Percentiles rank a stretch among this genome's conserved stretches.
phyloP scores from a whole-genome alignment of 2,888 invertebrate species.

The Itoplectis maculator region DNA sequence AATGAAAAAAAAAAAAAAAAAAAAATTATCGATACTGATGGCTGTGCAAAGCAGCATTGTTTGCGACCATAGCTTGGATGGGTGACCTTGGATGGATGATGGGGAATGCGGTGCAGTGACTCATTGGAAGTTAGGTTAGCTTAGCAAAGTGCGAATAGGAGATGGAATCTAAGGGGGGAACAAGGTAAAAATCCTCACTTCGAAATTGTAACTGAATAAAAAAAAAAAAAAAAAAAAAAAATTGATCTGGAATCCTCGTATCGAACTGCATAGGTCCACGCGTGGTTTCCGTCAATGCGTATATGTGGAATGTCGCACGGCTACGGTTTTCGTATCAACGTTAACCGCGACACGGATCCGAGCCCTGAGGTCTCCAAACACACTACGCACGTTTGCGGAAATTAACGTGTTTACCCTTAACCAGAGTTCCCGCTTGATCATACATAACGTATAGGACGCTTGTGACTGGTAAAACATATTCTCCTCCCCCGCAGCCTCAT shows the following conservation, averaged over 20 bases:
- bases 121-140: too few species aligned
- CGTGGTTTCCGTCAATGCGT: neutral
- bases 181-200: too few species aligned
- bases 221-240: too few species aligned
- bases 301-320: neutral
- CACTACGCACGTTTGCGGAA: constrained; percentile 4
- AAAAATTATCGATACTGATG: too few species aligned
- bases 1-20: too few species aligned
- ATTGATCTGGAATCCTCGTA: neutral
- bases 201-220: too few species aligned
- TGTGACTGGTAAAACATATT: constrained; percentile 27
- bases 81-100: too few species aligned
- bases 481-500: neutral
- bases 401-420: constrained; percentile 42
- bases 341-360: constrained; percentile 29
- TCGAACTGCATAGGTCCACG: neutral
- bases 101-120: too few species aligned
- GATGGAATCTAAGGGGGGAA: too few species aligned
- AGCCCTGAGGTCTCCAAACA: constrained; percentile 18
- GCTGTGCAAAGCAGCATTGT: too few species aligned
- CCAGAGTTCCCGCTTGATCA: constrained; percentile 27
- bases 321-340: constrained; percentile 12
- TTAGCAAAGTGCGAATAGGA: too few species aligned
- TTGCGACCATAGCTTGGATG: too few species aligned
- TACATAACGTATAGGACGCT: constrained; percentile 19